Conservation (phyloP, 2,888 invertebrate species). For the Melangyna quadrimaculata region DNA sequence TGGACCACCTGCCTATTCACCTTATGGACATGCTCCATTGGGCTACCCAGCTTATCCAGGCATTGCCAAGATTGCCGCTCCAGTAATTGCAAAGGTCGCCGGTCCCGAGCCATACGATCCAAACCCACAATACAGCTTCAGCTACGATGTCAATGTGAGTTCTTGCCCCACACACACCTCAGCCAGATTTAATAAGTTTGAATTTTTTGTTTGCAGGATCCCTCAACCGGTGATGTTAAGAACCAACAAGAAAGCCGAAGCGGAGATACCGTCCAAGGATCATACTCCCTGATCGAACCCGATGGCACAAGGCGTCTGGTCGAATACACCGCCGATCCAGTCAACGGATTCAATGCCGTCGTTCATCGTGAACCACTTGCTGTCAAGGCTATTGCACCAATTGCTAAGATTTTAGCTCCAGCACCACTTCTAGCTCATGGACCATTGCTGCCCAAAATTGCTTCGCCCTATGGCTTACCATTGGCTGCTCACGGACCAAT, state of each 20-base stretch:
- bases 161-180: not conserved
- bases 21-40: slow-evolving; percentile 62
- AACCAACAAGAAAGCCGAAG: slow-evolving; percentile 82
- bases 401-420: slow-evolving; percentile 75
- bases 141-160: slow-evolving; percentile 82
- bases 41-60: slow-evolving; percentile 74
- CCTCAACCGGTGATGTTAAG: slow-evolving; percentile 83
- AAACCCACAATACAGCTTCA: slow-evolving; percentile 83
- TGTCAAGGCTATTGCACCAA: slow-evolving; percentile 79
- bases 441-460: slow-evolving; percentile 71
- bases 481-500: slow-evolving; percentile 32
- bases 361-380: slow-evolving; percentile 82
- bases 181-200: not conserved
- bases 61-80: slow-evolving; percentile 74
- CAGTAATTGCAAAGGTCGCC: slow-evolving; percentile 77
- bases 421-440: slow-evolving; percentile 71
- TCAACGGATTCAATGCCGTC: slow-evolving; percentile 84
- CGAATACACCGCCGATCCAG: slow-evolving; percentile 83
- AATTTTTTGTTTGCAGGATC: slow-evolving; percentile 77
- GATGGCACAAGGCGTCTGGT: slow-evolving; percentile 83
- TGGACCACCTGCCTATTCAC: slow-evolving; percentile 75
- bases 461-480: slow-evolving; percentile 39
- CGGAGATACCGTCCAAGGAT: slow-evolving; percentile 83
- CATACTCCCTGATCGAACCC: slow-evolving; percentile 83
- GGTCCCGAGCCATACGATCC: slow-evolving; percentile 81